Base-by-base conservation (phyloP, 2,888 invertebrate species). In the Apamea sordens region DNA sequence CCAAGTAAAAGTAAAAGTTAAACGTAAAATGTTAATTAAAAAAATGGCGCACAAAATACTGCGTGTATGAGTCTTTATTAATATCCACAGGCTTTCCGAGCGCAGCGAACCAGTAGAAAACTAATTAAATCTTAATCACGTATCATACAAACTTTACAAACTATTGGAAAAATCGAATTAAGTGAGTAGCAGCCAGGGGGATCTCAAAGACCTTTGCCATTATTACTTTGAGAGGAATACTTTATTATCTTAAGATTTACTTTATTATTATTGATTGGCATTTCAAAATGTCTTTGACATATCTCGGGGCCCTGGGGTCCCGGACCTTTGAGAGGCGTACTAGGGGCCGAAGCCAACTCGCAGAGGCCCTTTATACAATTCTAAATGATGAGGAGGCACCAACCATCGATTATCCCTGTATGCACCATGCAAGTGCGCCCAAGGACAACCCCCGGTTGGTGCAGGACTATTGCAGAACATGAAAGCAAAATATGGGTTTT, bases 121-220 rank as follows among this genome's bases (percentile, higher is more conserved):
- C 80, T 63, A 78, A 80, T 78, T 80, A 78, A 78, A 80, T 63
- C n/a, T 53, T 80, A 80, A 78, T 80, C 41, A 21, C 24, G 50
- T 71, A 80, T 32, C 32, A 44, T 50, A 61, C 10, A 53, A 61
- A 80, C n/a, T 50, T 53, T 44, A 50, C 6, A 53, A 61, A 80
- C n/a, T 50, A 63, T 44, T 72, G 53, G 53, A 63, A 79, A 80
- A 63, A 76, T 61, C 15, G 36, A 61, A 76, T 76, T 21, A n/a
- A 36, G n/a, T 18, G 8, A 44, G 2, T 75, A 18, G 32, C 13
- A 76, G n/a, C 41, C 32, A 32, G n/a, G 44, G 59, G 21, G 11
- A 32, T 79, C 28, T 18, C 7, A 7, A 44, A 50, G 8, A n/a
- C 18, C 18, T n/a, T 21, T 13, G 2, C 21, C n/a, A 68, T 56